phyloP scores from a whole-genome alignment of 2,888 invertebrate genomes.

The Parochlus steinenii region DNA sequence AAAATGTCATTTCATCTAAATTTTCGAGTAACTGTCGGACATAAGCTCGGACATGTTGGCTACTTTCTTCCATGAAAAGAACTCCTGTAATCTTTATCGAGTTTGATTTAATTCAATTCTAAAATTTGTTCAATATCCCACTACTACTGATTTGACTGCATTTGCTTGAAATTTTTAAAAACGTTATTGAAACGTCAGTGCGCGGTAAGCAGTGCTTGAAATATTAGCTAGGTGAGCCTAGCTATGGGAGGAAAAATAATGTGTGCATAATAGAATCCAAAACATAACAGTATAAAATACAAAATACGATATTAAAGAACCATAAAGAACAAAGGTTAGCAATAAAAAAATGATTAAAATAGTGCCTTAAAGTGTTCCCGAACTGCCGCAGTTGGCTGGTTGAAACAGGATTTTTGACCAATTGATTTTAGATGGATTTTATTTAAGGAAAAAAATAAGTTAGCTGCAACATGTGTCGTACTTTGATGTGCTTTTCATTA shows the following conservation, averaged over 20 bases:
- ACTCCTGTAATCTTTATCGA: too few relatives aligned
- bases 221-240: slow-evolving; percentile 17
- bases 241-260: slow-evolving; percentile 10
- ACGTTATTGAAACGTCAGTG: too few relatives aligned
- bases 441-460: neutral
- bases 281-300: slow-evolving; percentile 11
- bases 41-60: too few relatives aligned
- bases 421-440: too few relatives aligned
- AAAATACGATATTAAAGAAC: slow-evolving; percentile 12
- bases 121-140: too few relatives aligned
- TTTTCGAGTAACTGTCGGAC: too few relatives aligned
- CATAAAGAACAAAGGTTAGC: slow-evolving; percentile 15
- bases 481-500: slow-evolving; percentile 9
- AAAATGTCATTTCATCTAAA: too few relatives aligned
- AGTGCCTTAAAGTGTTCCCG: neutral
- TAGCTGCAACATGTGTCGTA: neutral
- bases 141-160: too few relatives aligned
- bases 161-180: too few relatives aligned
- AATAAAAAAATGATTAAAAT: neutral
- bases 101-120: too few relatives aligned
- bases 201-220: slow-evolving; percentile 17
- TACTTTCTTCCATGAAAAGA: too few relatives aligned
- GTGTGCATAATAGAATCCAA: slow-evolving; percentile 2
- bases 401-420: slow-evolving; percentile 20
- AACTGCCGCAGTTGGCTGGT: neutral